Conservation (phyloP, 2,113 vertebrate species). For the Gallinago undulata region DNA sequence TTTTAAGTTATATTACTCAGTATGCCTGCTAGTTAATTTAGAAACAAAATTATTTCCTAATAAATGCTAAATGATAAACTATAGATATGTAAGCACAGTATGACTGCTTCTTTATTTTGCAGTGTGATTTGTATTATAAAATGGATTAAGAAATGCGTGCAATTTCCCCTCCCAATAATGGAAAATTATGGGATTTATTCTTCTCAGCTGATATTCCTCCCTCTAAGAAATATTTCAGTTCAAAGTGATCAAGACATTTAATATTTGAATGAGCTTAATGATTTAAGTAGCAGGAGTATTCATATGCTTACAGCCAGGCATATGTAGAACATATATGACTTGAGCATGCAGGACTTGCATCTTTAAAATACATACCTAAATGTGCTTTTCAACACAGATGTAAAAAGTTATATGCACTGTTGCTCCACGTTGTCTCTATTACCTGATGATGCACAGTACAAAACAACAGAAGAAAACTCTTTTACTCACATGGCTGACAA, state of each 20-base stretch:
- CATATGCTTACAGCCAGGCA: neutral
- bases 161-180: neutral
- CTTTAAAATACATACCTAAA: too few relatives aligned
- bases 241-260: neutral
- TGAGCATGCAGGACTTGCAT: neutral
- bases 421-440: neutral
- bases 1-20: constrained; percentile 54
- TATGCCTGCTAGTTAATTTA: constrained; percentile 33
- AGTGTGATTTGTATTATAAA: neutral
- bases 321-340: neutral
- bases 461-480: neutral
- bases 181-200: neutral
- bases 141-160: neutral
- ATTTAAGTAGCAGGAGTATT: neutral
- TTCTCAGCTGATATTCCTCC: neutral
- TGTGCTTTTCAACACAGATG: neutral
- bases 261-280: neutral
- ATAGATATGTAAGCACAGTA: neutral
- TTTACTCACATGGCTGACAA: neutral
- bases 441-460: neutral
- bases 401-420: neutral
- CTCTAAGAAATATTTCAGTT: neutral
- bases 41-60: constrained; percentile 42
- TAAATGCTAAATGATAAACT: constrained; percentile 18
- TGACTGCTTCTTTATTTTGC: neutral